Base-by-base conservation (phyloP, 1,140 invertebrate genomes). In the Papilio glaucus region DNA sequence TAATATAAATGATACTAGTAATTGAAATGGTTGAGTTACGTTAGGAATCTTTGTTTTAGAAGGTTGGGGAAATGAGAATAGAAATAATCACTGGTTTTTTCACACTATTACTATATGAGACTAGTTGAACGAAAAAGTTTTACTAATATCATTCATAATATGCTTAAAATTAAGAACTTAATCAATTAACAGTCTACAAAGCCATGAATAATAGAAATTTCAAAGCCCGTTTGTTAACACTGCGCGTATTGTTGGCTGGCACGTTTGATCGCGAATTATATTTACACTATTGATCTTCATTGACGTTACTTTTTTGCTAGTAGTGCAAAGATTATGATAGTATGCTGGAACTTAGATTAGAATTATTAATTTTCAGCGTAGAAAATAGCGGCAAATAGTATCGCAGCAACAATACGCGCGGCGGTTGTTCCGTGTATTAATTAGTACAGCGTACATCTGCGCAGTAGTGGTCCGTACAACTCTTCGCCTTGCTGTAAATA, bases 101-200 rank as follows among this genome's bases (percentile, higher is more conserved):
- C 4, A 37, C 8, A 29, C 8, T 65, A n/a, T n/a, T n/a, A n/a
- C n/a, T n/a, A n/a, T n/a, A n/a, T 65, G 62, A 21, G 38, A 39
- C 37, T 65, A 39, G 29, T 39, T 38, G 62, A 39, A 39, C 38
- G 37, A 38, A 38, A 38, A 65, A 65, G 38, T 65, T 38, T 39
- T 38, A 39, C 37, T 39, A 65, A 65, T 38, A 65, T 65, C 62
- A 65, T 65, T 65, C 62, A 39, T 65, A 65, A 24, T 39, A 39
- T 15, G 15, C 38, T 39, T 38, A 41, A 65, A 65, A 65, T 65
- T 39, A 65, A 24, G 3, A 65, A 39, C 62, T 39, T 65, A 39
- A 65, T 39, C 41, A 39, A 65, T 18, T 65, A 39, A 65, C 62
- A 65, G 62, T 39, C 33, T 65, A 65, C 62, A 38, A 65, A 65